Base-by-base conservation (phyloP, 2,888 invertebrate species). In the Ptychoptera contaminata region DNA sequence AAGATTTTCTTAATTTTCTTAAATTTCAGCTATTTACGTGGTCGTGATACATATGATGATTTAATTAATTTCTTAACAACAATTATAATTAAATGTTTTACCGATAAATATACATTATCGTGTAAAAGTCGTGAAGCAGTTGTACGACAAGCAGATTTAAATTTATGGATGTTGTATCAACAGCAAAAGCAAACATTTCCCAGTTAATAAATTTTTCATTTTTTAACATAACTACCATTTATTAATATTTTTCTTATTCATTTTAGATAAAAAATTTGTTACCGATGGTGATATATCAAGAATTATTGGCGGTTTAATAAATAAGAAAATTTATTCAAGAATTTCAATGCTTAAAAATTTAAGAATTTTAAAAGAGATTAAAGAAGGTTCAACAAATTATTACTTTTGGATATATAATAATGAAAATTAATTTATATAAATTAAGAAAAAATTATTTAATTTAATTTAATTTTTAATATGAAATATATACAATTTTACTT, bases 281-380 rank as follows among this genome's bases (percentile, higher is more conserved):
- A 58, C 59, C 6, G 51, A 53, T 40, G 59, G 56, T 3, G 59
- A 59, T 47, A 51, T 59, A 42, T 50, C 54, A 1, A 52, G 57
- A 8, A 53, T 52, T 48, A 43, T 55, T 1, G 49, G 55, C 29
- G 57, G 55, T 49, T 52, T 55, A 53, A 46, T 59, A 15, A 58
- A 58, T 47, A 58, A 56, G 44, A 58, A 58, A 40, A 47, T 51
- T 1, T 53, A 53, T 37, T 52, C 54, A 38, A 54, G 53, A 42
- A 51, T 59, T 15, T 51, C 53, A 12, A 58, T 58, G 55, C 48
- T 59, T 10, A 50, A 58, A 9, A 57, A 59, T 48, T 47, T 58
- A 8, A 50, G 54, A 3, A 52, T 58, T 40, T 42, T 59, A 29
- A 55, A 55, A 36, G 57, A 58, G 45, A 49, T 54, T 45, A 52